These are phyloP conservation scores for Oscheius myriophilus DNA, from an alignment of 2,888 invertebrate genomes.

Conservation along the genomic window DNA sequence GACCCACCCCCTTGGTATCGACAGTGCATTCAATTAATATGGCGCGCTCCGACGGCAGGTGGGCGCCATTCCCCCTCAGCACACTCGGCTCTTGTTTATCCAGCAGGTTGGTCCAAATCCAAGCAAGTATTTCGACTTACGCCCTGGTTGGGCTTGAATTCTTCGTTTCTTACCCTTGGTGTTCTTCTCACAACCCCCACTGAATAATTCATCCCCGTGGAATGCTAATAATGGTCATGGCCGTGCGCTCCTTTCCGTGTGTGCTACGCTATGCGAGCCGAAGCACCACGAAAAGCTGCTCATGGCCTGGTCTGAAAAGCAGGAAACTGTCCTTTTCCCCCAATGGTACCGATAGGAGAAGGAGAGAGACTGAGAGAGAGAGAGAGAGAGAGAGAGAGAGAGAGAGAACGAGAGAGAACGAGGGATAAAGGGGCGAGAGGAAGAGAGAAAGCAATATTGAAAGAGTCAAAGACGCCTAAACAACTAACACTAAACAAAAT, in stretches of 20 bases:
- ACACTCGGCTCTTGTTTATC: no score
- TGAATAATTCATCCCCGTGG: no score
- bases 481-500: no score
- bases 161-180: no score
- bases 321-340: not conserved
- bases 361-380: not conserved
- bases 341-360: not conserved
- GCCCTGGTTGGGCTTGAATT: no score
- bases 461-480: no score
- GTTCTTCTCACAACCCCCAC: constrained; percentile 3
- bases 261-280: constrained; percentile 42
- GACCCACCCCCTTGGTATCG: constrained; percentile 16
- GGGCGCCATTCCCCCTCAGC: no score
- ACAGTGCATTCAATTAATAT: not conserved
- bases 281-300: constrained; percentile 58
- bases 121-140: no score
- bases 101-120: no score
- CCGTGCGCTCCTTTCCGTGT: constrained; percentile 34
- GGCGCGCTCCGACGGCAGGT: not conserved
- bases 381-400: not conserved
- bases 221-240: not conserved
- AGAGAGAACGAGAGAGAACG: not conserved
- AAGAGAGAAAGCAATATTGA: no score
- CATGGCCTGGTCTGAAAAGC: constrained; percentile 25
- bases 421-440: no score